phyloP scores from a whole-genome alignment of 2,797 vertebrate genomes.

The Liparis tanakae region DNA sequence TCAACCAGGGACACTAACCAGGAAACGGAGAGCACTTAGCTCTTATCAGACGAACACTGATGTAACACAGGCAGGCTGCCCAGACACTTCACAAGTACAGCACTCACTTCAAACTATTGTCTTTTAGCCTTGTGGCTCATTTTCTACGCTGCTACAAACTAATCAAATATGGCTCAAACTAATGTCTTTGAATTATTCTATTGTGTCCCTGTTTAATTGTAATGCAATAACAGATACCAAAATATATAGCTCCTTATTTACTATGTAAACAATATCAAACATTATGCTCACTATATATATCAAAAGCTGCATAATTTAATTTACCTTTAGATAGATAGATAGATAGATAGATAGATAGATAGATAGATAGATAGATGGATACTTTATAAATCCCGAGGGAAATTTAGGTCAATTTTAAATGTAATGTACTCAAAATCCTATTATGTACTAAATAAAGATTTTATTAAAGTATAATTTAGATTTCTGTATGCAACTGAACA shows the following conservation, averaged over 20 bases:
- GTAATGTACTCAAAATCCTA: neutral
- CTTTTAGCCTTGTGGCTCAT: constrained; percentile 6
- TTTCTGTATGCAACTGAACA: neutral
- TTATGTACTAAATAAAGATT: neutral
- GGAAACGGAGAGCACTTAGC: constrained; percentile 60
- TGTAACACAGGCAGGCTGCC: constrained; percentile 42
- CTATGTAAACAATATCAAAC: neutral
- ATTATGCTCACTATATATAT: neutral
- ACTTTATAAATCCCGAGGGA: too few relatives aligned
- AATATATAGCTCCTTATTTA: neutral
- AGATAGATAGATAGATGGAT: too few relatives aligned
- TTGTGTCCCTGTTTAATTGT: neutral
- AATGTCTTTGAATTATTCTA: neutral
- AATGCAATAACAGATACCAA: neutral
- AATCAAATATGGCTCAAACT: neutral
- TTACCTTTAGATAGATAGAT: too few relatives aligned
- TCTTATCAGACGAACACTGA: constrained; percentile 55
- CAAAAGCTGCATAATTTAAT: neutral
- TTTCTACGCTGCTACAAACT: neutral
- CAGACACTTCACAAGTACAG: constrained; percentile 42
- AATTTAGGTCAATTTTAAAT: too few relatives aligned
- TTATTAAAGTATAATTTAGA: neutral
- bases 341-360: too few relatives aligned
- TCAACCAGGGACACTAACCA: constrained; percentile 58
- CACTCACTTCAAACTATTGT: constrained; percentile 40